Base-by-base conservation (phyloP, 1,140 invertebrate species). In the Zaprionus africanus region DNA sequence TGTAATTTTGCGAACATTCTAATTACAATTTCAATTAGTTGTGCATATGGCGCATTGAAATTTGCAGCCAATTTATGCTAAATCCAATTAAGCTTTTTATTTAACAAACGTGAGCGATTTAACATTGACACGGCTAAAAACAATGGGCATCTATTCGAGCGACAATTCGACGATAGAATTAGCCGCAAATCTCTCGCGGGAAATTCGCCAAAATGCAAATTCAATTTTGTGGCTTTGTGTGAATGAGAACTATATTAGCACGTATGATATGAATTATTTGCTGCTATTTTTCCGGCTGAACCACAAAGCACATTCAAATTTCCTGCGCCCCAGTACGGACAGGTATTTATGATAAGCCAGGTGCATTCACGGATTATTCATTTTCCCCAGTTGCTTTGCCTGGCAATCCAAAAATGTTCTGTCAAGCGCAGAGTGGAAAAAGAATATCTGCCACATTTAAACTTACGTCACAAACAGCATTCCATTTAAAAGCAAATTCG, bases 271-370 rank as follows among this genome's bases (percentile, higher is more conserved):
- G 59, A 58, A 80, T 83, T 74, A 88, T 82, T 77, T 71, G 62
- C 67, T 28, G 26, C 34, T 13, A 36, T 38, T 46, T n/a, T 31
- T 53, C 22, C 15, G 13, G 26, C 36, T 43, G 53, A 79, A 76
- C 43, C 15, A n/a, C 82, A 86, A 73, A 79, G 64, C 56, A 57
- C 70, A 82, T 80, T 87, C 57, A 58, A 80, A 82, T 64, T 72
- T 67, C 34, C 17, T 46, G 5, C 15, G 36, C 28, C 60, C 57
- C 13, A 49, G 19, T 49, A n/a, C n/a, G 3, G n/a, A 19, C 7
- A 7, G n/a, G 41, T 46, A 17, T 46, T 49, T 49, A 49, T 49
- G 11, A 49, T 22, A 19, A 19, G 5, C n/a, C 41, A 15, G 6
- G 1, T 46, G 46, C 19, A 51, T 51, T 51, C 12, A 24, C 1